phyloP scores from a whole-genome alignment of 2,113 vertebrate genomes.

The Cebus imitator region DNA sequence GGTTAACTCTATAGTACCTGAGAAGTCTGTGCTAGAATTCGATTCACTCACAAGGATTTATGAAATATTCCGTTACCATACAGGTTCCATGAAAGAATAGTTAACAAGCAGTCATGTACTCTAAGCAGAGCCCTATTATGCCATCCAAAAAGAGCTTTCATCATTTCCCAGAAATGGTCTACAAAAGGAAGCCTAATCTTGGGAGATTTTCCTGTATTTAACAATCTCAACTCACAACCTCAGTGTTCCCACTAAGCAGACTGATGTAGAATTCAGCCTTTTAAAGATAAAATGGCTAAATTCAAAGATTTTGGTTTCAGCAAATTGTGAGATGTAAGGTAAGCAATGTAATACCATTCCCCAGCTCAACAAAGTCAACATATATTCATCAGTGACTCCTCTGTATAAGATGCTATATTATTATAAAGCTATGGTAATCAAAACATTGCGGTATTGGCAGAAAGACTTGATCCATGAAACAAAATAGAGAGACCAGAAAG shows the following conservation, averaged over 20 bases:
- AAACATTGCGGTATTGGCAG: neutral
- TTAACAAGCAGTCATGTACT: neutral
- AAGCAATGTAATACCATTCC: neutral
- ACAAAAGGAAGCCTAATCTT: neutral
- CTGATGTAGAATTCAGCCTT: neutral
- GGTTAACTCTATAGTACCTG: neutral
- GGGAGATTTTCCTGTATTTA: neutral
- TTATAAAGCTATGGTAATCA: neutral
- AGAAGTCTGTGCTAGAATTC: slow-evolving; percentile 9
- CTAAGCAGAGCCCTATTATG: neutral
- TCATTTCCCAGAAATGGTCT: neutral
- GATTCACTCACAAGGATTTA: slow-evolving; percentile 17
- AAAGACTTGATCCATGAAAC: neutral
- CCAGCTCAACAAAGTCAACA: neutral
- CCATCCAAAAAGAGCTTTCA: neutral
- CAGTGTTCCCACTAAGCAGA: neutral
- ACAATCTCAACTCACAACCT: neutral
- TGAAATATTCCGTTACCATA: slow-evolving; percentile 9
- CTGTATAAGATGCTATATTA: neutral
- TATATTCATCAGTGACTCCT: neutral
- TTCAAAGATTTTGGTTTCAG: neutral
- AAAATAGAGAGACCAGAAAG: neutral
- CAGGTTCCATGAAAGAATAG: neutral
- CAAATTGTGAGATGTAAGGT: neutral
- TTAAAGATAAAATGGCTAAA: neutral